Conservation (phyloP, 1,140 invertebrate genomes). For the Portunus trituberculatus region DNA sequence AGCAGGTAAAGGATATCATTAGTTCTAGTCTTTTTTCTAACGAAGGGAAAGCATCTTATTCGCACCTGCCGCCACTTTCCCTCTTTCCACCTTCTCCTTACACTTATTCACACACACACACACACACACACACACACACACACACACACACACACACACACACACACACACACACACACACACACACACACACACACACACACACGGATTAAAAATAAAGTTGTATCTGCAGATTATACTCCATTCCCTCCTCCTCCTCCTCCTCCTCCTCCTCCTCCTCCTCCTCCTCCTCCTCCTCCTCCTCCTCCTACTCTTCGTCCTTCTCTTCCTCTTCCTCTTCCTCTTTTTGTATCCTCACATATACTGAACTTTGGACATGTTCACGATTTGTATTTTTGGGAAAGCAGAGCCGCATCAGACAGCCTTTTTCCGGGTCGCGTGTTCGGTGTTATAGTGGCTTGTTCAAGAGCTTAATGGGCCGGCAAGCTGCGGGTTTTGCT, state of each 20-base stretch:
- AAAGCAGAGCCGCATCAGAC: background rate
- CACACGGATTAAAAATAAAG: background rate
- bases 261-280: background rate
- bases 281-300: background rate
- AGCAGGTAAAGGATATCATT: background rate
- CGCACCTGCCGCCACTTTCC: background rate
- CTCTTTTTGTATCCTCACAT: background rate
- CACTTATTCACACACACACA: background rate
- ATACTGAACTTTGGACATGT: background rate
- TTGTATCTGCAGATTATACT: background rate
- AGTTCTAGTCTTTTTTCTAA: slow-evolving; percentile 1
- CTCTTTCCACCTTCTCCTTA: background rate
- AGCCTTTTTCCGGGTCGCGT: background rate
- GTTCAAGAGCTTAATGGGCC: background rate
- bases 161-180: background rate
- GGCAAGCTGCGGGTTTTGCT: background rate
- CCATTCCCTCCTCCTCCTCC: background rate
- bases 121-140: background rate
- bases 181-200: background rate
- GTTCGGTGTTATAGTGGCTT: background rate
- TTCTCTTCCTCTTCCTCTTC: background rate
- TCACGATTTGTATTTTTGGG: background rate
- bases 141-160: slow-evolving; percentile 7
- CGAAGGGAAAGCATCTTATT: background rate
- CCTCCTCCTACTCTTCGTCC: no score